Conservation (phyloP, 2,888 invertebrate species). For the Spilarctia lutea region DNA sequence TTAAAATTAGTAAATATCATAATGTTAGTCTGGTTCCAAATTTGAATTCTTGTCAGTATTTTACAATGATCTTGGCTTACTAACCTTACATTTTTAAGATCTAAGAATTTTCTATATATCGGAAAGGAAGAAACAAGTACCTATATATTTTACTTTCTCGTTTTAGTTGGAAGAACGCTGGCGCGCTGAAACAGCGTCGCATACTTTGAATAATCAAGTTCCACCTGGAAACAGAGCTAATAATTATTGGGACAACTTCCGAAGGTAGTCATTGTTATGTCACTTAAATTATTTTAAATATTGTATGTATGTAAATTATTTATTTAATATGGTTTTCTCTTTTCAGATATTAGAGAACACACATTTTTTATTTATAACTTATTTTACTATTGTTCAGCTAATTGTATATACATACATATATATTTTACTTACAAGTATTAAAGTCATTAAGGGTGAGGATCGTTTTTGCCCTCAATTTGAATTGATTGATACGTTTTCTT, state of each 20-base stretch:
- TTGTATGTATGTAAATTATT: slow-evolving; percentile 34
- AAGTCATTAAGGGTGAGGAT: slow-evolving; percentile 64
- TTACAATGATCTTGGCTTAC: too few relatives aligned
- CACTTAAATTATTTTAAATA: slow-evolving; percentile 22
- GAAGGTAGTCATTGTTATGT: slow-evolving; percentile 88
- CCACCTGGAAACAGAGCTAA: slow-evolving; percentile 96
- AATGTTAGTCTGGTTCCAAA: too few relatives aligned
- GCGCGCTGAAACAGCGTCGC: slow-evolving; percentile 81
- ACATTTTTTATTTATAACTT: slow-evolving; percentile 49
- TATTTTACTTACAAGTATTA: slow-evolving; percentile 45
- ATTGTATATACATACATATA: slow-evolving; percentile 54
- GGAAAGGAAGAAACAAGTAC: background rate
- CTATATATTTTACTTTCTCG: background rate
- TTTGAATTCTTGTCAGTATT: too few relatives aligned
- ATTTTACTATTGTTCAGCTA: slow-evolving; percentile 48
- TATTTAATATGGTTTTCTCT: slow-evolving; percentile 61
- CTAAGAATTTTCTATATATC: background rate
- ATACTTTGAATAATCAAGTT: slow-evolving; percentile 94
- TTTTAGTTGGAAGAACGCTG: slow-evolving; percentile 83
- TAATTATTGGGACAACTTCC: slow-evolving; percentile 97
- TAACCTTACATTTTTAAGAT: too few relatives aligned
- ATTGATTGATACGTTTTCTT: slow-evolving; percentile 29
- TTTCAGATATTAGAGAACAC: slow-evolving; percentile 78
- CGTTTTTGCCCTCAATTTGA: slow-evolving; percentile 55
- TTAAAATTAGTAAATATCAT: too few relatives aligned